Conservation (phyloP, 2,888 invertebrate species). For the Pachliopta kotzebuea region DNA sequence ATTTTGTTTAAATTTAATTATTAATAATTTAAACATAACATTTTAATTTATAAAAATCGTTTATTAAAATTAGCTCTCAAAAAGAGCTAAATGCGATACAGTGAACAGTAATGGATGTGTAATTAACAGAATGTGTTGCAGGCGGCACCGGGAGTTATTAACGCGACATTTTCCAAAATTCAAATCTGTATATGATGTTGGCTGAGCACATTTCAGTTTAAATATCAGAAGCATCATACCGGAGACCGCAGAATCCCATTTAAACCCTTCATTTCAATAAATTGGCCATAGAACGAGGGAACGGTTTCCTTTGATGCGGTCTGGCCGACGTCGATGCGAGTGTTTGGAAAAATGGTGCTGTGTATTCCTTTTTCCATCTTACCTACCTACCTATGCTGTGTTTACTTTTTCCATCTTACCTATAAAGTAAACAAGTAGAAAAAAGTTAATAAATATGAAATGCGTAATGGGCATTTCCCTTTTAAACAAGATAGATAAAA, state of each 20-base stretch:
- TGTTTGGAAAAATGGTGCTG: constrained; percentile 21
- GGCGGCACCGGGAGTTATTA: not conserved
- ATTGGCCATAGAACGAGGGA: constrained; percentile 35
- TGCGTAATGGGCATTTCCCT: not conserved
- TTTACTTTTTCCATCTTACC: constrained; percentile 23
- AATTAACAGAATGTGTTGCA: not conserved
- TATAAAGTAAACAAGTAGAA: constrained; percentile 5
- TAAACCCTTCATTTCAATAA: constrained; percentile 42
- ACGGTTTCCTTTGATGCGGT: constrained; percentile 40
- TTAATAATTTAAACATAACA: too few relatives aligned
- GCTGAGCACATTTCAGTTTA: constrained; percentile 27
- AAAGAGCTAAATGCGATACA: not conserved
- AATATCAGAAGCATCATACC: constrained; percentile 29
- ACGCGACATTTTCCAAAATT: constrained; percentile 9
- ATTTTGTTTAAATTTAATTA: too few relatives aligned
- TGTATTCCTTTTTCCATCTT: constrained; percentile 19
- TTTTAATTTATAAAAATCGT: too few relatives aligned
- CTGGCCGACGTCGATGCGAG: constrained; percentile 17
- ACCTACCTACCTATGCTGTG: not conserved
- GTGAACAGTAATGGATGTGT: not conserved
- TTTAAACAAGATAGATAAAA: not conserved
- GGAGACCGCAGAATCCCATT: constrained; percentile 41
- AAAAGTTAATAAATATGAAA: not conserved
- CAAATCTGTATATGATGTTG: constrained; percentile 32
- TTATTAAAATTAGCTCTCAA: not conserved